Percentiles rank a stretch among this genome's conserved stretches.
These are phyloP conservation scores for Eulemur albifrons DNA, from an alignment of 2,797 vertebrate species.

Conservation along the genomic window DNA sequence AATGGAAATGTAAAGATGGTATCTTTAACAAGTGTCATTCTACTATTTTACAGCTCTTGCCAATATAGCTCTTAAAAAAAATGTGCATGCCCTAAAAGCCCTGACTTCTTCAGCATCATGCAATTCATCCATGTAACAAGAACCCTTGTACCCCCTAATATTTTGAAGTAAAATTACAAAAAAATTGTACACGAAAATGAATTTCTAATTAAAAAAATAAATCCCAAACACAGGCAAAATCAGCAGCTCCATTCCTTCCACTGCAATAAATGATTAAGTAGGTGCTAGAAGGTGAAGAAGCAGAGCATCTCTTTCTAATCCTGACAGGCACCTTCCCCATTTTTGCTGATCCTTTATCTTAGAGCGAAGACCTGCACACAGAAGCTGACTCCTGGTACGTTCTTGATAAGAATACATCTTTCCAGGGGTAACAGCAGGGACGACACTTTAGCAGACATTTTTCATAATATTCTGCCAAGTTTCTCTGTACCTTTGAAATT, in stretches of 20 bases:
- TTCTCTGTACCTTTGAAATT: neutral
- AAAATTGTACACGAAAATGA: neutral
- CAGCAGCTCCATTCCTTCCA: neutral
- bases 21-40: conserved; percentile 28
- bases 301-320: neutral
- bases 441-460: neutral
- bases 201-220: conserved; percentile 31
- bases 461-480: neutral
- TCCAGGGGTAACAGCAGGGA: neutral
- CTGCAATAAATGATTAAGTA: neutral
- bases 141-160: neutral
- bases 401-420: neutral
- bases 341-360: neutral
- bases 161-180: neutral
- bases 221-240: neutral
- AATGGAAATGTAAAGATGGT: conserved; percentile 20
- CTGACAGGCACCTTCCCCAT: neutral
- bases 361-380: neutral
- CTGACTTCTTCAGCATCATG: neutral
- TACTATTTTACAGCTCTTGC: conserved; percentile 2
- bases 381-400: neutral
- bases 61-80: neutral
- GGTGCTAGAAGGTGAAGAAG: conserved; percentile 16
- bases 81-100: neutral
- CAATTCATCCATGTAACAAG: neutral